Percentiles rank a stretch among this genome's conserved stretches.
Conservation (phyloP, 1,140 invertebrate species). For the Drosophila simulans region DNA sequence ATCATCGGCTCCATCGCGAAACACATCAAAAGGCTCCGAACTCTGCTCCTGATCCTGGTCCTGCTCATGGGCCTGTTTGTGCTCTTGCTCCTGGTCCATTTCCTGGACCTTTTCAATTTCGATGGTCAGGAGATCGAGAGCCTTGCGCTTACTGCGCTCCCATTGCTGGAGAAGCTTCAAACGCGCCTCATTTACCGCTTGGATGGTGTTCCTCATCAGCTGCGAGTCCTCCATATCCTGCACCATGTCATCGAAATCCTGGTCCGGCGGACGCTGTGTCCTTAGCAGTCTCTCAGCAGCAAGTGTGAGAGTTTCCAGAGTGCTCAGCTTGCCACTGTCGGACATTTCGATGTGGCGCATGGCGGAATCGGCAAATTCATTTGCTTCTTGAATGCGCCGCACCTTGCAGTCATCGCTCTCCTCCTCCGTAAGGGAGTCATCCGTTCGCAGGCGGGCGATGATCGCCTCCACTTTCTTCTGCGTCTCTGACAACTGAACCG, state of each 20-base stretch:
- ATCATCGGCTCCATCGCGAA: slow-evolving; percentile 50
- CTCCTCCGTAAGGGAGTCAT: slow-evolving; percentile 27
- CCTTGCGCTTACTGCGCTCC: slow-evolving; percentile 62
- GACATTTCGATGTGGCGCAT: slow-evolving; percentile 56
- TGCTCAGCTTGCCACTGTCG: slow-evolving; percentile 42
- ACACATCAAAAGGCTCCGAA: slow-evolving; percentile 34
- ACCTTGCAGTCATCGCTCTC: slow-evolving; percentile 24
- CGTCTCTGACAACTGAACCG: slow-evolving; percentile 28
- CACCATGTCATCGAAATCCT: slow-evolving; percentile 7
- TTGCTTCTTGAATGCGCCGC: slow-evolving; percentile 22
- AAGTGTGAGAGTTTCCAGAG: slow-evolving; percentile 47
- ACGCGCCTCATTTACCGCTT: slow-evolving; percentile 49
- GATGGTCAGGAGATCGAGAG: slow-evolving; percentile 53
- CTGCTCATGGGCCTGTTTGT: background rate
- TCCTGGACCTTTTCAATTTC: slow-evolving; percentile 67
- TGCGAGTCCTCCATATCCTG: slow-evolving; percentile 30
- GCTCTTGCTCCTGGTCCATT: slow-evolving; percentile 34
- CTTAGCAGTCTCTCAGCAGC: slow-evolving; percentile 51
- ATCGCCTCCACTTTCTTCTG: slow-evolving; percentile 55
- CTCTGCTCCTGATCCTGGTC: slow-evolving; percentile 7
- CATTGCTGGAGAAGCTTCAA: slow-evolving; percentile 51
- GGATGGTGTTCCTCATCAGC: slow-evolving; percentile 44
- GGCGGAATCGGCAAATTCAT: slow-evolving; percentile 55
- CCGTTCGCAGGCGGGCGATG: slow-evolving; percentile 41
- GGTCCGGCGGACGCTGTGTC: slow-evolving; percentile 1